phyloP scores from a whole-genome alignment of 2,797 vertebrate genomes.

The Artibeus jamaicensis region DNA sequence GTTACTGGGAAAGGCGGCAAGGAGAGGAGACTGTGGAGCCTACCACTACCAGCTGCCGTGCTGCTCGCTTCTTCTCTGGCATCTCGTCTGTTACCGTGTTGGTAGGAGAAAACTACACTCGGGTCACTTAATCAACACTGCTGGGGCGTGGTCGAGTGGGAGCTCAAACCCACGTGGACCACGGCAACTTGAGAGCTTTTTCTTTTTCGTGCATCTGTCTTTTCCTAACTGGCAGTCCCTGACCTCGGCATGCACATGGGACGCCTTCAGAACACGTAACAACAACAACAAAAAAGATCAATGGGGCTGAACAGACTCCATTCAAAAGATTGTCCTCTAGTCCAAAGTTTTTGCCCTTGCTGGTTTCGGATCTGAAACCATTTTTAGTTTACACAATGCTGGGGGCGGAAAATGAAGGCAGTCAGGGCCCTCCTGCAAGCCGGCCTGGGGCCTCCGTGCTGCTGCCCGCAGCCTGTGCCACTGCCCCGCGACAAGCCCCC shows the following conservation, averaged over 20 bases:
- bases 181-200: too few relatives aligned
- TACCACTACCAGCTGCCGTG: not conserved
- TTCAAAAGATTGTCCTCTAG: not conserved
- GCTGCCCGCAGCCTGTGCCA: not conserved
- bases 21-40: not conserved
- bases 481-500: not conserved
- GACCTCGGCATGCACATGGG: too few relatives aligned
- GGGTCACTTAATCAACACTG: not conserved
- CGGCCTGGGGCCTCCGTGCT: too few relatives aligned
- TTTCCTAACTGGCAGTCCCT: not conserved
- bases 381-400: not conserved
- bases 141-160: not conserved
- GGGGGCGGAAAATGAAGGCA: not conserved
- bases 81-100: not conserved
- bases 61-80: not conserved
- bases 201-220: not conserved
- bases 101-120: too few relatives aligned
- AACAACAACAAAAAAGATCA: not conserved
- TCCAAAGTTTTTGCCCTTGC: not conserved
- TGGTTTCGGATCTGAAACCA: not conserved
- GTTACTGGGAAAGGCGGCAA: not conserved
- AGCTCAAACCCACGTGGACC: fast-evolving
- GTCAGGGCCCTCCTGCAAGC: not conserved
- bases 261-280: too few relatives aligned
- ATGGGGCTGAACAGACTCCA: not conserved